Evolutionary conservation across 2,113 vertebrate genomes (phyloP), one percentile per base, ranked within the genome.

Genomic region (Psilopsiagon aymara): DNA sequence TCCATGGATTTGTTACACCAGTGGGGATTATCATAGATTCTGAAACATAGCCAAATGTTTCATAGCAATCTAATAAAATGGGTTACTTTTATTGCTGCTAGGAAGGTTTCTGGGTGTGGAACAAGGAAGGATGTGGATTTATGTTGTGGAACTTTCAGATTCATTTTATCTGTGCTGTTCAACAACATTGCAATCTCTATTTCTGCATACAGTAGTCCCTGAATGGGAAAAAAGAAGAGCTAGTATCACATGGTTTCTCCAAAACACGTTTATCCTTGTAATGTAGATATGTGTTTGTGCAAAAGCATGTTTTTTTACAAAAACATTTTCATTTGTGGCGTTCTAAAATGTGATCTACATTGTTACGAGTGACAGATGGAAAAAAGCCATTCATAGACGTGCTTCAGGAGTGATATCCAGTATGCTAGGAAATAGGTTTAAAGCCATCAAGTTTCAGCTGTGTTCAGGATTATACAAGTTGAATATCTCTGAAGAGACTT

Each of bases 251-350:
- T 23, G 10, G 17, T 62, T 75, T 51, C 78, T 76, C 46, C n/a
- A 80, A 63, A 85, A 51, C 12, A 16, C 16, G 2, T 17, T 69
- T 10, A 17, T 52, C 35, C 17, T 86, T 24, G 3, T 68, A 37
- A 44, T 3, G 27, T 33, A 60, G 16, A 21, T 13, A 16, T 0
- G 0, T 15, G 18, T 8, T 76, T 41, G 5, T 60, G 20, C 39
- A 79, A 68, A 94, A 53, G 1, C 4, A 39, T 12, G 17, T 0
- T 52, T 53, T 41, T 57, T 70, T 20, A 7, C 4, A 5, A 25
- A 70, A 86, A 25, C 5, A 5, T 14, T 57, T 69, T 39, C n/a
- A 69, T 78, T 83, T 81, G 39, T 28, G 28, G 31, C 3, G 14
- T 23, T 74, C 69, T 88, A 21, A 71, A 86, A 83, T 31, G 19